Evolutionary conservation across 2,888 invertebrate genomes (phyloP).

Genomic region (Drosophila kuntzei): DNA sequence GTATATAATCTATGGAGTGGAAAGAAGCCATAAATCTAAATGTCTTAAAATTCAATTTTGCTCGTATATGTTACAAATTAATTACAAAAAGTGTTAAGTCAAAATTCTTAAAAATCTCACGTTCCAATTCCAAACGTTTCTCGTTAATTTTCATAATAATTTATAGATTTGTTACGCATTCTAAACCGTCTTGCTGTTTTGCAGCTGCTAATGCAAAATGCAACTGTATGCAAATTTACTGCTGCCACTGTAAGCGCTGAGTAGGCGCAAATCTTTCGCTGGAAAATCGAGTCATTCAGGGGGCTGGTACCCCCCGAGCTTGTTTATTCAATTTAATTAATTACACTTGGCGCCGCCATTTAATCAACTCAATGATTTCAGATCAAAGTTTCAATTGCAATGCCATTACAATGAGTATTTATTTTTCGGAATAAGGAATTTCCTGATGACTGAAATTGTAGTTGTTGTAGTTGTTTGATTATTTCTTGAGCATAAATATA

Average conservation of each 20-base stretch:
- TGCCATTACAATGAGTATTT: constrained; percentile 20
- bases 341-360: constrained; percentile 42
- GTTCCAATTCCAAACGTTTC: constrained; percentile 28
- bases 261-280: constrained; percentile 7
- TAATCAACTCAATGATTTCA: constrained; percentile 30
- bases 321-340: constrained; percentile 62
- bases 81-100: too few relatives aligned
- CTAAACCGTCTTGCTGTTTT: constrained; percentile 14
- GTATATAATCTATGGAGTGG: background rate
- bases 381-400: constrained; percentile 36
- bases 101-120: constrained; percentile 24
- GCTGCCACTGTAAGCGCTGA: constrained; percentile 10
- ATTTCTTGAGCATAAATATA: constrained; percentile 33
- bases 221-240: constrained; percentile 22
- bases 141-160: background rate
- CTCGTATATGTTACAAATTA: background rate
- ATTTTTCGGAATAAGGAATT: constrained; percentile 65
- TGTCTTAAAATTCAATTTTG: background rate
- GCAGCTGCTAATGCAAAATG: constrained; percentile 21
- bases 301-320: constrained; percentile 7
- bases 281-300: constrained; percentile 30
- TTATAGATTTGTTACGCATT: constrained; percentile 20
- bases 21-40: background rate
- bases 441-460: constrained; percentile 33
- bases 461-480: constrained; percentile 12